These are phyloP conservation scores for Hemichromis elongatus DNA, from an alignment of 2,113 vertebrate genomes.

Conservation along the genomic window DNA sequence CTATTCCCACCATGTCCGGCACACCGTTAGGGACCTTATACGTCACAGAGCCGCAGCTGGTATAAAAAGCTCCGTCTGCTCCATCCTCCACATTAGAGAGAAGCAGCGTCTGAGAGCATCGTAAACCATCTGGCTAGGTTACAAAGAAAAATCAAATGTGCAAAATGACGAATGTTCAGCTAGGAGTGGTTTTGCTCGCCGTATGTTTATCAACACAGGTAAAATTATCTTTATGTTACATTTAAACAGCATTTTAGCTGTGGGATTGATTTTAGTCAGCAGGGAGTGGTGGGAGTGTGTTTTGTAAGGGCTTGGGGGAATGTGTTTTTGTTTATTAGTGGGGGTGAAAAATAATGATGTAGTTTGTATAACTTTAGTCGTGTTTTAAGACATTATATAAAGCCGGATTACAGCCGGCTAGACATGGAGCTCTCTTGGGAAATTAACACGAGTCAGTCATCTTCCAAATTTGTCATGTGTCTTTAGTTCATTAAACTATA, in stretches of 20 bases:
- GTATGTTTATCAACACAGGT: conserved; percentile 73
- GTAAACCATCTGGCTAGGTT: conserved; percentile 25
- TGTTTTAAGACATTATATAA: not conserved
- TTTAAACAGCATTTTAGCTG: not conserved
- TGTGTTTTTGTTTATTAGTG: not conserved
- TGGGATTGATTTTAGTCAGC: not conserved
- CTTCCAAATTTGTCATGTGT: not conserved
- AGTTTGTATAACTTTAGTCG: not conserved
- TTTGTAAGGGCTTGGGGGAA: not conserved
- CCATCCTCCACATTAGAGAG: conserved; percentile 36
- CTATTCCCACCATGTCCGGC: not conserved
- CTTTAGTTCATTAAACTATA: not conserved
- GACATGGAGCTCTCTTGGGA: not conserved
- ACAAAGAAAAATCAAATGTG: conserved; percentile 42
- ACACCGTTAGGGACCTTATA: not conserved
- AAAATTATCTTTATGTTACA: not conserved
- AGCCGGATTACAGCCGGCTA: not conserved
- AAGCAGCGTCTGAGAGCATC: conserved; percentile 17
- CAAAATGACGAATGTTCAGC: conserved; percentile 57
- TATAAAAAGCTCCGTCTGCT: conserved; percentile 53
- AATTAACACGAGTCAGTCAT: not conserved
- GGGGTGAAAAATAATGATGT: not conserved
- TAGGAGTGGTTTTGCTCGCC: conserved; percentile 63
- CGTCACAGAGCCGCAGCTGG: conserved; percentile 49
- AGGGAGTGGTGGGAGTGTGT: not conserved